A percentile compares a stretch with the other conserved stretches of the same genome.
phyloP scores from a whole-genome alignment of 2,888 invertebrate genomes.

The Drosophila nigricruria region DNA sequence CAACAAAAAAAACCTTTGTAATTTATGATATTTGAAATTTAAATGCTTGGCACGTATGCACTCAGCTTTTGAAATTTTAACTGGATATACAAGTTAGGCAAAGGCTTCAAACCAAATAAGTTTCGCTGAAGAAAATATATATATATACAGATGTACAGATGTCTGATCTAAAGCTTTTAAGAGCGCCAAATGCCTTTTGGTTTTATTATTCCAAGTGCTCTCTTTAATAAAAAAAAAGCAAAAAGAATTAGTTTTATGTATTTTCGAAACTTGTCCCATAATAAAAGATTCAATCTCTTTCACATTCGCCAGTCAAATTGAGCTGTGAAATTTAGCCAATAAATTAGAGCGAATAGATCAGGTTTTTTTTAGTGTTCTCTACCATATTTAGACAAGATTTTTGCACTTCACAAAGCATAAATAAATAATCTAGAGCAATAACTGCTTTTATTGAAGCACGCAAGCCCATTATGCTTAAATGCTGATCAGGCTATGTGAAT shows the following conservation, averaged over 20 bases:
- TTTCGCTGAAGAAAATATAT: constrained; percentile 9
- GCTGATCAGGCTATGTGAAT: constrained; percentile 53
- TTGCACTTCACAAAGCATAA: background rate
- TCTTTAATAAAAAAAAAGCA: background rate
- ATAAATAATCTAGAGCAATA: background rate
- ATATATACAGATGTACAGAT: background rate
- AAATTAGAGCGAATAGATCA: constrained; percentile 1
- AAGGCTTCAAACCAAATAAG: constrained; percentile 8
- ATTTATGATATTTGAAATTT: constrained; percentile 25
- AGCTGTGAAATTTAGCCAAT: background rate
- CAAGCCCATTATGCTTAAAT: constrained; percentile 8
- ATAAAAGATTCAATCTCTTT: constrained; percentile 15
- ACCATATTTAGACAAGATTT: background rate
- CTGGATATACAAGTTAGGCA: constrained; percentile 14
- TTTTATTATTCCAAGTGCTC: background rate
- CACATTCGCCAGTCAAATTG: background rate
- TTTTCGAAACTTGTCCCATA: constrained; percentile 8
- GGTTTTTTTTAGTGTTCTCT: background rate
- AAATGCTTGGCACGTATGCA: constrained; percentile 13
- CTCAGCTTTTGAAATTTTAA: constrained; percentile 1
- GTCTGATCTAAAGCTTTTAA: background rate
- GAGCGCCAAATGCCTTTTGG: background rate
- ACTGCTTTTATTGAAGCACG: constrained; percentile 10
- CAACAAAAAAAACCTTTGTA: constrained; percentile 3
- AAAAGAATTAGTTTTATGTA: background rate